Conservation (phyloP, 1,140 invertebrate genomes). For the Musca vetustissima region DNA sequence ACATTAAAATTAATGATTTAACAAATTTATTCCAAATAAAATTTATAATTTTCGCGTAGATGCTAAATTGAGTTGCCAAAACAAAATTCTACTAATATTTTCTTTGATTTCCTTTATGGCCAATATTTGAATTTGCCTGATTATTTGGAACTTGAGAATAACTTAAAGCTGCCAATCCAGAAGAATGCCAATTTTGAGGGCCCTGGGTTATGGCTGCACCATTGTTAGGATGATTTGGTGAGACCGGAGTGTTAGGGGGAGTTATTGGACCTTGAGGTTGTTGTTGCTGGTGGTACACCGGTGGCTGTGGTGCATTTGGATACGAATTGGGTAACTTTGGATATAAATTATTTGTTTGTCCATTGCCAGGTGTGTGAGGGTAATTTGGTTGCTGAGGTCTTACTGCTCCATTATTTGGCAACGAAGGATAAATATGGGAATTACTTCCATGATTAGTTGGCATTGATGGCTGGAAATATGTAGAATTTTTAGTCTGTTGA, state of each 20-base stretch:
- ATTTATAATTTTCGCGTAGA: no score
- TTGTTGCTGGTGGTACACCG: neutral
- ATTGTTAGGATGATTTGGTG: neutral
- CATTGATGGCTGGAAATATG: neutral
- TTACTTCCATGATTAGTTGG: neutral
- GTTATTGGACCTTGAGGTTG: neutral
- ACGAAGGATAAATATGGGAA: no score
- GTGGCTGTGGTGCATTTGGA: neutral
- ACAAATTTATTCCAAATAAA: no score
- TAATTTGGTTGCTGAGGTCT: neutral
- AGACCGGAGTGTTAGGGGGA: neutral
- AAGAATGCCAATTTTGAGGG: slow-evolving; percentile 1
- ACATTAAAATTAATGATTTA: no score
- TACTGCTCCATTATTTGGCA: neutral
- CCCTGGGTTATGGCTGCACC: neutral
- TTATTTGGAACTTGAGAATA: neutral
- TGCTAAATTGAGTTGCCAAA: no score
- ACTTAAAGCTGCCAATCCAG: neutral
- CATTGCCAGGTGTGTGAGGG: neutral
- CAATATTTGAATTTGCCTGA: no score
- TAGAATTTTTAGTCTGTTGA: neutral
- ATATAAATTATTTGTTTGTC: neutral
- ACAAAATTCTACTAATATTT: no score
- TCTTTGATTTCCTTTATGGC: no score
- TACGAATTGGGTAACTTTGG: neutral